A percentile compares a stretch with the other conserved stretches of the same genome.
Evolutionary conservation across 1,140 invertebrate species (phyloP).

Genomic region (Physella acuta): DNA sequence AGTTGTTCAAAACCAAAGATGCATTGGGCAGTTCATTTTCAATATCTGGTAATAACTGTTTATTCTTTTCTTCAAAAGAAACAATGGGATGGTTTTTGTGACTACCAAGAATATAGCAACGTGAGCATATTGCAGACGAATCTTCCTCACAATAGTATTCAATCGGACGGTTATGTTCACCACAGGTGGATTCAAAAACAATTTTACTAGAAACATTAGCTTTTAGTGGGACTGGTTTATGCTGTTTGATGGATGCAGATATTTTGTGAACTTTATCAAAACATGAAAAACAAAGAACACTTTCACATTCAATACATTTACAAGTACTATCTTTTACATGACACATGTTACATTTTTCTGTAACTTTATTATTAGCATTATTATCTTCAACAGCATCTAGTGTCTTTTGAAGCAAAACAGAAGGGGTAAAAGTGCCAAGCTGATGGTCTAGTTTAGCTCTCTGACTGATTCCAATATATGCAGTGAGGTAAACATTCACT

Average conservation of each 20-base stretch:
- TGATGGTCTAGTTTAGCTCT: conserved; percentile 6
- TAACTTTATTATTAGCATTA: not conserved
- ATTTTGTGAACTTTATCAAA: conserved; percentile 19
- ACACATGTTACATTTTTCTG: conserved; percentile 16
- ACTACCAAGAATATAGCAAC: conserved; percentile 19
- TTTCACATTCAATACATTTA: conserved; percentile 20
- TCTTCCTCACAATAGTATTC: conserved; percentile 24
- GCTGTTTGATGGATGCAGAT: conserved; percentile 12
- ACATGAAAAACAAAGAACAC: not conserved
- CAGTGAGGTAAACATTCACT: conserved; percentile 9
- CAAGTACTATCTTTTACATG: not conserved
- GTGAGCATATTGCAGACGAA: conserved; percentile 12
- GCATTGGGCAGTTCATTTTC: conserved; percentile 13
- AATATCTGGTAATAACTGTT: conserved; percentile 7
- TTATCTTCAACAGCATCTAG: not conserved
- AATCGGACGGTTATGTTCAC: conserved; percentile 16
- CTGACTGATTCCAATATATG: conserved; percentile 4
- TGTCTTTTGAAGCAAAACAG: not conserved
- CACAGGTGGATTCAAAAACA: not conserved
- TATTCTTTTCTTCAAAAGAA: conserved; percentile 25
- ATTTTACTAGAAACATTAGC: not conserved
- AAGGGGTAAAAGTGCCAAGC: not conserved
- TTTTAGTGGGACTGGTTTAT: conserved; percentile 4
- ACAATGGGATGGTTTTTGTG: conserved; percentile 24
- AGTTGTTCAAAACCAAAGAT: not conserved